Evolutionary conservation across 2,797 vertebrate species (phyloP), one percentile per base, ranked within the genome.

Genomic region (Falco rusticolus): DNA sequence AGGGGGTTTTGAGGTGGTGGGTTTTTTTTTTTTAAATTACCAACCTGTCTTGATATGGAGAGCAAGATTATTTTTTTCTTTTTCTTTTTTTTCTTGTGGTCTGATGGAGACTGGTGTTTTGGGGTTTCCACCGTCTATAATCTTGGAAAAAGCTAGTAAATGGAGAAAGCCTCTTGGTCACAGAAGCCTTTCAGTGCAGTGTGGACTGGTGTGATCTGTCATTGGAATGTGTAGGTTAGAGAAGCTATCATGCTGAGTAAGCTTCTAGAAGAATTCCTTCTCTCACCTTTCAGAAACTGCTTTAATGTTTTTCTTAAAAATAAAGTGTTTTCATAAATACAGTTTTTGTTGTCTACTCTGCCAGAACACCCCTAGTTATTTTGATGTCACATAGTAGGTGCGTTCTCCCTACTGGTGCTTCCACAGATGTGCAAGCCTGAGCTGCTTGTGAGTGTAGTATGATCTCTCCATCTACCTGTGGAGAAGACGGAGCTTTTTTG

Each of bases 1-100:
- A n/a, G 7, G 5, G 5, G 34, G 9, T 61, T 69, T 34, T 14
- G 9, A 24, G 13, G 0, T 1, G 37, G 10, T 25, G 7, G 10
- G 7, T 39, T 17, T 33, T 61, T 33, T 31, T 29, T 45, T 29
- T 47, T 33, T 2, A 11, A 41, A 41, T 64, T 72, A 43, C 10
- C 16, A 43, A 10, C 14, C 4, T 54, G 1, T 53, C 28, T 39
- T 59, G 21, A 70, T 50, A n/a, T 9, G 5, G 26, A 80, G 29
- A 47, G 13, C 16, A 41, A 43, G 28, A 10, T 39, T 39, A 12
- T 6, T 8, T 8, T 25, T 47, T 34, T 33, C 29, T 48, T 2
- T 1, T 51, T 45, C 21, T 28, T 51, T 31, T 31, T 51, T 75
- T 61, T 33, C 17, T 43, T 86, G 29, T 45, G 39, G 11, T 43